Base-by-base conservation (phyloP, 2,113 vertebrate species). In the Melanostigma gelatinosum region DNA sequence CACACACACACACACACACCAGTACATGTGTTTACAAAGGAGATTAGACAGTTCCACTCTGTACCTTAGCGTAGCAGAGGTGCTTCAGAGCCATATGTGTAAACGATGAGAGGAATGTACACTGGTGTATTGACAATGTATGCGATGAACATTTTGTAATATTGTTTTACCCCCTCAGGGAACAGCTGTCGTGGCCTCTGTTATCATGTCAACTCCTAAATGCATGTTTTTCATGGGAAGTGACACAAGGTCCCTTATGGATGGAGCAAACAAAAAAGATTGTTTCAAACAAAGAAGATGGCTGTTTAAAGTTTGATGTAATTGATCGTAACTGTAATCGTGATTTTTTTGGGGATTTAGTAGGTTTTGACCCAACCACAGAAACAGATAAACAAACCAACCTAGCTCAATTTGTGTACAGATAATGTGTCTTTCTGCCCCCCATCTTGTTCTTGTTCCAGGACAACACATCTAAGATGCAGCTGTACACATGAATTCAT, bases 41-140 rank as follows among this genome's bases (percentile, higher is more conserved):
- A 89, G 89, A 92, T 88, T 88, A 90, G 80, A 79, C 69, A 40
- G 86, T 85, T 94, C 89, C 85, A 89, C 65, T 83, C 84, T 64
- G 87, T 91, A 82, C 89, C 88, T 86, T 84, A 76, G 67, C 0
- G 36, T 52, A 74, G 66, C 81, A 75, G 65, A 22, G 65, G 44
- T 22, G 44, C 46, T 54, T 70, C 67, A 8, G 70, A 66, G 69
- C 84, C 84, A 79, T 38, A 83, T 83, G 88, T 87, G 79, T 82
- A 89, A 90, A 93, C 82, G 24, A 89, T 69, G 62, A 84, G 83
- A 82, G 62, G 83, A 88, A 88, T 89, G 87, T 44, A 55, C 50
- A 10, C 60, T 76, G 75, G 82, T 84, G 70, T 72, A 70, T 79
- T 72, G 72, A 85, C 69, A 46, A 57, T 50, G 80, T 54, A 64